Evolutionary conservation across 2,113 vertebrate species (phyloP).

Genomic region (Phaethornis superciliosus): DNA sequence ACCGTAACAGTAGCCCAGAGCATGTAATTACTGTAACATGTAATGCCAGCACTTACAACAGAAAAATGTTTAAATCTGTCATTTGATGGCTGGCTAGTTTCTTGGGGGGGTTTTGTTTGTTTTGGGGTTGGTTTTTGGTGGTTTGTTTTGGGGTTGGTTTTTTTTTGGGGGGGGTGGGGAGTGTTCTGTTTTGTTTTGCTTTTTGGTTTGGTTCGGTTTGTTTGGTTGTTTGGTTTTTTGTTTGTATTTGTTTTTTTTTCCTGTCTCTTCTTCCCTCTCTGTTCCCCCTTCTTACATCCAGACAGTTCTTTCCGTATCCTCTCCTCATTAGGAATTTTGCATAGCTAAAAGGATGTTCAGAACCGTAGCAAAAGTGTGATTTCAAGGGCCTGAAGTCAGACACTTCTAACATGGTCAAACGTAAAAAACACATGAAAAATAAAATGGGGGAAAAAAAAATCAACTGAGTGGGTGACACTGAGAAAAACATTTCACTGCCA

Average conservation of each 20-base stretch:
- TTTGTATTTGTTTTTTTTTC: too few species aligned
- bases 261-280: not conserved
- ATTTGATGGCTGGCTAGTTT: slow-evolving; percentile 29
- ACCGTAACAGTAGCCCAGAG: slow-evolving; percentile 49
- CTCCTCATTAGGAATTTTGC: not conserved
- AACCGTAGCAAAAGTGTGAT: not conserved
- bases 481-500: slow-evolving; percentile 44
- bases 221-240: too few species aligned
- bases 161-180: too few species aligned
- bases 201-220: too few species aligned
- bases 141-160: too few species aligned
- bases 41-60: slow-evolving; percentile 49
- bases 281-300: slow-evolving; percentile 1
- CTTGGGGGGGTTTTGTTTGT: not conserved
- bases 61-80: slow-evolving; percentile 63
- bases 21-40: slow-evolving; percentile 56
- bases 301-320: not conserved
- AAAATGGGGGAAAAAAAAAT: not conserved
- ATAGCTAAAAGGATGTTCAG: not conserved
- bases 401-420: not conserved
- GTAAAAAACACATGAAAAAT: not conserved
- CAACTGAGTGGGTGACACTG: not conserved
- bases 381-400: not conserved
- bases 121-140: too few species aligned
- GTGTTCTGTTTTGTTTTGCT: too few species aligned